Base-by-base conservation (phyloP, 2,113 vertebrate species). In the Corythornis vintsioides region DNA sequence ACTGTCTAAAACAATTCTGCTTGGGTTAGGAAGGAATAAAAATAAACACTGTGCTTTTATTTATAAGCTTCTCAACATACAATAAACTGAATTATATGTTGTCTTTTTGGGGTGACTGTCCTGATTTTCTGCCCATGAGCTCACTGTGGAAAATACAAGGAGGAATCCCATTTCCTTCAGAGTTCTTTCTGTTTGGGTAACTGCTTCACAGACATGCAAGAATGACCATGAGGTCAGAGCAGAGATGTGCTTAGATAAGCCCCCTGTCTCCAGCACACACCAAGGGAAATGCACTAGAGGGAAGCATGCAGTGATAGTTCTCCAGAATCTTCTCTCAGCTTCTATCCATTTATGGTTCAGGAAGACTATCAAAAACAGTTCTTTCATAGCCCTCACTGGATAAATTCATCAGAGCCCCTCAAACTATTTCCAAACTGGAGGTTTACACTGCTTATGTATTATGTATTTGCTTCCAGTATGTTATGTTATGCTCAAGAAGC, bases 391-490 rank as follows among this genome's bases (percentile, higher is more conserved):
- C 28, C 71, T 89, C 52, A 33, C 10, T 47, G 16, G 64, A 66
- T 16, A 85, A 83, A 69, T 45, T 66, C 4, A 89, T 63, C 11
- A 87, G 21, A 94, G 75, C 4, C 24, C 48, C 50, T 85, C 64
- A 73, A 94, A 86, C 71, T 40, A 66, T 59, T 92, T 85, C 71
- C 50, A 89, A 89, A 92, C 50, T 55, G 56, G 85, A 83, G 45
- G 82, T 59, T 89, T 91, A 70, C 28, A 48, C 69, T 70, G 82
- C 59, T 79, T 79, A 33, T 57, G 38, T 38, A 38, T 38, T 38
- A 38, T 38, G 38, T 38, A 38, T 38, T 38, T 38, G 38, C 38
- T 38, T 38, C 38, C 38, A 38, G 38, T 38, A 38, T 10, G 38
- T 38, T 38, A 66, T 10, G 19, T 61, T 79, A 79, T 4, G 35